Base-by-base conservation (phyloP, 2,113 vertebrate genomes). In the Heterochromis multidens region DNA sequence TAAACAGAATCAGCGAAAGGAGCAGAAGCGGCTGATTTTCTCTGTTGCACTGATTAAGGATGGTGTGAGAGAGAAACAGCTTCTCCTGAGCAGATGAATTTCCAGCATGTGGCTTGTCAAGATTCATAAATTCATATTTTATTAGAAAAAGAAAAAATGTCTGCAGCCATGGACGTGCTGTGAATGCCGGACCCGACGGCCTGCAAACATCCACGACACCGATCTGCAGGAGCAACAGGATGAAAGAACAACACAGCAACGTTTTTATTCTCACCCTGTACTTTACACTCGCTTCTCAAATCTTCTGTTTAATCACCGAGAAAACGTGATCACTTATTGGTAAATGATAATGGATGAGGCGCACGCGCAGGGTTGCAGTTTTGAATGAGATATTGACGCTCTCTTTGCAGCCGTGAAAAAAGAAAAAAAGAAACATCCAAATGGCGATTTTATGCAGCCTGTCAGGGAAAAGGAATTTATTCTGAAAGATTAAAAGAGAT, bases 231-330 rank as follows among this genome's bases (percentile, higher is more conserved):
- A 88, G 77, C 77, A 79, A 49, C 61, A 61, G 60, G 76, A 23
- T 3, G 49, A 13, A 54, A 7, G 23, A 56, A 16, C 10, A 16
- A 60, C 17, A 63, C 3, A 52, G 76, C 57, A 7, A 23, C 87
- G 87, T 88, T 85, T 85, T 79, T 80, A 11, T 52, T 52, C 79
- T 81, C 80, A 88, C 83, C 78, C 82, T 60, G 37, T 17, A 17
- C 56, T 76, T 81, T 56, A 23, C 77, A 61, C 59, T 37, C 82
- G 17, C 23, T 63, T 79, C 82, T 82, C 31, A 67, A 83, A 91
- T 63, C 88, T 37, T 80, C 77, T 58, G 85, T 89, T 92, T 92
- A 93, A 94, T 95, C 92, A 91, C 29, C 82, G 83, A 21, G 61
- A 58, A 83, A 90, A 87, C 74, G 79, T 62, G 80, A 88, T 88